Conservation (phyloP, 2,888 invertebrate species). For the Lasioglossum oenotherae region DNA sequence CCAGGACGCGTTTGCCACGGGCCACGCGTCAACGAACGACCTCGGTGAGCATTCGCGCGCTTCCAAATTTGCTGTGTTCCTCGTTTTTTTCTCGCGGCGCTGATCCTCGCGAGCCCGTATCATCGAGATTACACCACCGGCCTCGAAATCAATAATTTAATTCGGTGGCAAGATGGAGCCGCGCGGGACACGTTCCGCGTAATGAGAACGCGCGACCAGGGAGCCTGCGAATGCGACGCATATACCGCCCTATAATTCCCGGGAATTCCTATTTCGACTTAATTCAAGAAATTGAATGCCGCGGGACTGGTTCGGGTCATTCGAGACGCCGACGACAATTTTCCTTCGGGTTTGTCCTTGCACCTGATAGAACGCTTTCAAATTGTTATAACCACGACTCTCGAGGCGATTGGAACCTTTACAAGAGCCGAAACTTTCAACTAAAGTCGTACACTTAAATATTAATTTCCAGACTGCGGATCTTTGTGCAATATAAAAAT, state of each 20-base stretch:
- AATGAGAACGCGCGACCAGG: conserved; percentile 22
- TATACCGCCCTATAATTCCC: conserved; percentile 34
- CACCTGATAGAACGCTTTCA: not conserved
- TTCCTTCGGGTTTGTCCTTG: not conserved
- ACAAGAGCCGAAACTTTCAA: too few species aligned
- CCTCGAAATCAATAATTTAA: conserved; percentile 40
- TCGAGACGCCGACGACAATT: too few species aligned
- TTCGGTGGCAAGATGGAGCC: conserved; percentile 22
- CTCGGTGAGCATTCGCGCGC: not conserved
- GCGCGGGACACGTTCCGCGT: conserved; percentile 23
- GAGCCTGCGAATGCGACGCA: not conserved
- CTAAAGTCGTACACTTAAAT: too few species aligned
- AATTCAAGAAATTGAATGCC: conserved; percentile 34
- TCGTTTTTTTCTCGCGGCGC: not conserved
- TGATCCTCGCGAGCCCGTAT: not conserved
- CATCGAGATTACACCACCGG: conserved; percentile 7
- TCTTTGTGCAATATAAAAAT: too few species aligned
- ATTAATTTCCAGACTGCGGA: too few species aligned
- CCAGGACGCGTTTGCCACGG: not conserved
- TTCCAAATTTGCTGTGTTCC: not conserved
- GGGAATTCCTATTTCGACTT: conserved; percentile 40
- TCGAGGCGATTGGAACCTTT: too few species aligned
- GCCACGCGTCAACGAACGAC: not conserved
- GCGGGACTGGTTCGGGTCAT: not conserved
- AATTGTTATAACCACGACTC: too few species aligned